A percentile compares a stretch with the other conserved stretches of the same genome.
phyloP scores from a whole-genome alignment of 2,888 invertebrate genomes.

The Hydraecia micacea region DNA sequence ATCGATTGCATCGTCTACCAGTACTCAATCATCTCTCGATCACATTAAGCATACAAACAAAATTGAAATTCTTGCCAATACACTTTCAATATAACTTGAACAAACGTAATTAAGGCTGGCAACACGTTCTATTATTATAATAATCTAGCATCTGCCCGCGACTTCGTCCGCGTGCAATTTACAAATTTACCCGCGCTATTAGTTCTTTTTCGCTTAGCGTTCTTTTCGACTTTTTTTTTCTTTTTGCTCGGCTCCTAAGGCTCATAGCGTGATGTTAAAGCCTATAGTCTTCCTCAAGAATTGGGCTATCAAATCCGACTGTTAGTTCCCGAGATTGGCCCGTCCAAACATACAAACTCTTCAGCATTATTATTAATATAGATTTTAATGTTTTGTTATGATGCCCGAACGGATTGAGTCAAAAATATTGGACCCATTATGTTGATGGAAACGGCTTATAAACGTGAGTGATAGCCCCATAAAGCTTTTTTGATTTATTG shows the following conservation, averaged over 20 bases:
- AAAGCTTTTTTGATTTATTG: conserved; percentile 61
- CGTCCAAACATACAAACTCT: neutral
- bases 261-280: neutral
- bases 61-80: conserved; percentile 45
- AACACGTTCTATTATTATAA: conserved; percentile 20
- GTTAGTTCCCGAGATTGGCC: neutral
- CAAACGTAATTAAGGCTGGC: conserved; percentile 32
- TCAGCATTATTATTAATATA: neutral
- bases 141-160: neutral
- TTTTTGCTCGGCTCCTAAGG: neutral
- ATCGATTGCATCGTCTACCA: conserved; percentile 40
- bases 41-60: conserved; percentile 48
- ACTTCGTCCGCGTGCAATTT: neutral
- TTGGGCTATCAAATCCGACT: neutral
- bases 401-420: conserved; percentile 41
- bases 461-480: conserved; percentile 32
- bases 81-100: conserved; percentile 40
- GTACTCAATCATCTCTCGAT: conserved; percentile 48
- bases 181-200: neutral
- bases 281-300: neutral
- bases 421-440: conserved; percentile 64
- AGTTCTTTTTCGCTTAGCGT: no score
- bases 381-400: conserved; percentile 45
- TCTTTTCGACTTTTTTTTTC: neutral
- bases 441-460: conserved; percentile 48